Evolutionary conservation across 2,888 invertebrate species (phyloP), one percentile per base, ranked within the genome.

Genomic region (Proisotoma minuta): DNA sequence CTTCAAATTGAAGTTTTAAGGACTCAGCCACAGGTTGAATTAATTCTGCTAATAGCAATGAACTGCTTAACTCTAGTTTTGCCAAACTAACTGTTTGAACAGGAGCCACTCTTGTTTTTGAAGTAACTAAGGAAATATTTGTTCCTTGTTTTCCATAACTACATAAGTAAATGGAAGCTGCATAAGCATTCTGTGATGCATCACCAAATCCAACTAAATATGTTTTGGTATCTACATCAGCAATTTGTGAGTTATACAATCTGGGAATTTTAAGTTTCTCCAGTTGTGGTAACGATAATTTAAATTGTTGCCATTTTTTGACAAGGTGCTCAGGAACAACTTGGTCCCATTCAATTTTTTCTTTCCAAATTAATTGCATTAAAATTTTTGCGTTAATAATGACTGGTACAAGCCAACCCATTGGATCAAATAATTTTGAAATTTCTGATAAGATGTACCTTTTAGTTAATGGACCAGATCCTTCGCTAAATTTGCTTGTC

Each of bases 51-150:
- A 75, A 51, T 15, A 76, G 52, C 1, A 74, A 27, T 3, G 76
- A 75, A n/a, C 65, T 74, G 40, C 73, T 73, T 0, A 76, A 62
- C 58, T 76, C 76, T n/a, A 76, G 54, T 15, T 70, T 26, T 5
- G 76, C 75, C 18, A 76, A 51, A 1, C 75, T 62, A 5, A 74
- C 58, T 27, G 54, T 64, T 51, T 73, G 72, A 1, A 67, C 27
- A 3, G 74, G 74, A 3, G 74, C 69, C 2, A 74, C 74, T 34
- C 64, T 60, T 1, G 73, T 67, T 57, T 75, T 74, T 3, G 73
- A 57, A 40, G 63, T 60, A 12, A 74, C 12, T 28, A 72, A 39
- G 10, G 28, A 24, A 3, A 22, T 23, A 2, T 28, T 43, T 18
- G 48, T 26, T 8, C 28, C 20, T 39, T 43, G 60, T 0, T 18